Conservation (phyloP, 2,797 vertebrate species). For the Gymnoscopelus microlampas region DNA sequence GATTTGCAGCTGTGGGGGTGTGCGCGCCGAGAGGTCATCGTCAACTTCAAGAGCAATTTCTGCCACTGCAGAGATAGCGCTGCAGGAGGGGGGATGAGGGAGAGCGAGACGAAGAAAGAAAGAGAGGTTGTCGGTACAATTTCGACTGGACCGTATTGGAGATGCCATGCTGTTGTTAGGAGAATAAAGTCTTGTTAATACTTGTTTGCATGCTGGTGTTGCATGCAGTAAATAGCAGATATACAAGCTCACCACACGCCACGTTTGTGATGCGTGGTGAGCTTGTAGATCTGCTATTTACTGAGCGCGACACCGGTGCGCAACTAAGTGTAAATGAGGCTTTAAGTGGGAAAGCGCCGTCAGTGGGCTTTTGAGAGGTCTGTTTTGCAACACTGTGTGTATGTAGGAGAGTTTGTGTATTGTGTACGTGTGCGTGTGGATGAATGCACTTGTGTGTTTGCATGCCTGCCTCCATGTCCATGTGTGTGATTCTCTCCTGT, state of each 20-base stretch:
- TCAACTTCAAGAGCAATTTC: conserved; percentile 49
- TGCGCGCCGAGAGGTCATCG: conserved; percentile 34
- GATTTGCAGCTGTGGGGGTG: conserved; percentile 35
- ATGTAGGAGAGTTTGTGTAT: not conserved
- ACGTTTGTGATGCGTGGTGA: too few species aligned
- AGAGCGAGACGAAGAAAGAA: not conserved
- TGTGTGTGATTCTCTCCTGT: not conserved
- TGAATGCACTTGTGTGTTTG: conserved; percentile 1
- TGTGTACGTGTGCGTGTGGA: not conserved
- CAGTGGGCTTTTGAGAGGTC: not conserved
- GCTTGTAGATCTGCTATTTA: too few species aligned
- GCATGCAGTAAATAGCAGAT: too few species aligned
- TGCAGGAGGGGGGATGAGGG: conserved; percentile 8
- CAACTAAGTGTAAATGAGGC: too few species aligned
- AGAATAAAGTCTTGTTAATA: not conserved
- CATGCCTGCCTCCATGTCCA: not conserved
- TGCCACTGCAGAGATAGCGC: conserved; percentile 12
- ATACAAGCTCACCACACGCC: too few species aligned
- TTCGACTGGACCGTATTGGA: conserved; percentile 11
- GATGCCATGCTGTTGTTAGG: not conserved
- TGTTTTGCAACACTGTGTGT: not conserved
- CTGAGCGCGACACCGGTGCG: too few species aligned
- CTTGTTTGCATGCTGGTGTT: too few species aligned
- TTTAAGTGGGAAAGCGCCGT: not conserved
- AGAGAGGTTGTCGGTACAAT: conserved; percentile 43